These are phyloP conservation scores for Tricholauxania praeusta DNA, from an alignment of 2,888 invertebrate genomes.

Conservation along the genomic window DNA sequence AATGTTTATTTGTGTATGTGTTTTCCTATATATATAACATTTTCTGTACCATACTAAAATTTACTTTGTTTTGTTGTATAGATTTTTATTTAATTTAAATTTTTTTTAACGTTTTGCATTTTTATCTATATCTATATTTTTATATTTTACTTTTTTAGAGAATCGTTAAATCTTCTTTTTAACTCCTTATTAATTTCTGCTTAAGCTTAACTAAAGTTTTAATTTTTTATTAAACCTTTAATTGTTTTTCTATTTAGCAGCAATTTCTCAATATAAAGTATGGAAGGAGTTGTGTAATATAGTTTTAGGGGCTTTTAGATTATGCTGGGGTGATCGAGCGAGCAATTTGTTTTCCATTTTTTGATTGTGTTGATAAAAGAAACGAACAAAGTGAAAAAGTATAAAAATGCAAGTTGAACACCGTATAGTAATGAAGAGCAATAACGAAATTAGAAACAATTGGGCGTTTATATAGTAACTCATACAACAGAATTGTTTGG, in stretches of 20 bases:
- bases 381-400: no score
- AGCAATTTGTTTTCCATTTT: conserved; percentile 23
- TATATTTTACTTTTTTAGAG: conserved; percentile 41
- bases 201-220: conserved; percentile 26
- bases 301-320: conserved; percentile 18
- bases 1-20: conserved; percentile 33
- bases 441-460: no score
- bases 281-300: conserved; percentile 33
- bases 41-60: conserved; percentile 12
- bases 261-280: conserved; percentile 20
- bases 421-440: no score
- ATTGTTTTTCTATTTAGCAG: conserved; percentile 23
- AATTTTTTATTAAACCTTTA: conserved; percentile 42
- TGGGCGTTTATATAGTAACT: no score
- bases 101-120: conserved; percentile 33
- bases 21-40: conserved; percentile 10
- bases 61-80: conserved; percentile 40
- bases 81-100: conserved; percentile 37
- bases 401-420: no score
- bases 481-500: no score
- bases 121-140: neutral
- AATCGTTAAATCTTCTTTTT: conserved; percentile 37
- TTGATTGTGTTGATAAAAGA: neutral
- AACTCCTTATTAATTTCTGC: conserved; percentile 36
- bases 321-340: no score